Evolutionary conservation across 2,888 invertebrate genomes (phyloP).

Genomic region (Chaetoderma sp.): DNA sequence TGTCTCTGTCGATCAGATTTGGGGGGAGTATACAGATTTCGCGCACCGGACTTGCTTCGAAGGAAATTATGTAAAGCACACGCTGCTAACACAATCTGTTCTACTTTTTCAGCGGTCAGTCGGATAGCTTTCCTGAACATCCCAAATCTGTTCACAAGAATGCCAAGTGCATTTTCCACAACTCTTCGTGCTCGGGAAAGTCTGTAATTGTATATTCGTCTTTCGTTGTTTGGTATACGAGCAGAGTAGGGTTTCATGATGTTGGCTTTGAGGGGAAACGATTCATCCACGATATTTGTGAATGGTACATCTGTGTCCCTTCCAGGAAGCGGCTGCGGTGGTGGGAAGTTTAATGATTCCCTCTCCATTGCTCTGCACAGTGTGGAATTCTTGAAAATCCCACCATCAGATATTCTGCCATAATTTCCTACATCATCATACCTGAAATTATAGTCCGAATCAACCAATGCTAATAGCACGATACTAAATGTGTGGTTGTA

Average conservation of each 20-base stretch:
- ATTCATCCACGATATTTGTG: background rate
- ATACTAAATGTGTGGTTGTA: background rate
- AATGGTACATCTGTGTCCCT: background rate
- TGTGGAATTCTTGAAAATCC: conserved; percentile 4
- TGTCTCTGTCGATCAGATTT: no score
- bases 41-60: background rate
- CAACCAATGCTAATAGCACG: background rate
- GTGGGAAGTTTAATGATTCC: no score
- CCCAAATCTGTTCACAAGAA: conserved; percentile 1
- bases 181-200: background rate
- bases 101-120: background rate
- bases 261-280: conserved; percentile 2
- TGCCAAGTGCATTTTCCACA: conserved; percentile 1
- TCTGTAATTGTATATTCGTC: conserved; percentile 7
- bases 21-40: background rate
- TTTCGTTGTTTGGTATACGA: background rate
- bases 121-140: conserved; percentile 5
- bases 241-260: conserved; percentile 8
- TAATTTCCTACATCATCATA: background rate
- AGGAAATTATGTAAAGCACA: conserved; percentile 7
- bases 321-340: no score
- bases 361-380: conserved; percentile 2
- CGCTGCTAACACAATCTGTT: conserved; percentile 6
- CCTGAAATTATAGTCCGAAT: background rate
- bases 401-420: conserved; percentile 8